A percentile compares a stretch with the other conserved stretches of the same genome.
Evolutionary conservation across 1,140 invertebrate genomes (phyloP).

Genomic region (Sitobion miscanthi): DNA sequence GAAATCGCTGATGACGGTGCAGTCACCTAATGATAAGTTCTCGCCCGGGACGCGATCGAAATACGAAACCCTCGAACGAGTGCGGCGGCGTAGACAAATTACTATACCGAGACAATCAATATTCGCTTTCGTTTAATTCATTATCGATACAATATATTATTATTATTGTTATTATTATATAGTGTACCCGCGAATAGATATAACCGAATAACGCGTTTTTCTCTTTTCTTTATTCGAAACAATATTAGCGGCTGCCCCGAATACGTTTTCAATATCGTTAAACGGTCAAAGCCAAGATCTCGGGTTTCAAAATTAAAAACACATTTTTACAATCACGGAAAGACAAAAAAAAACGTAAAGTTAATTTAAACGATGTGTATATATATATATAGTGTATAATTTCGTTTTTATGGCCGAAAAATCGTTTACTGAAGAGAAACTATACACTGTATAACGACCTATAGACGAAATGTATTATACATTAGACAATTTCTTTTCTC

Average conservation of each 20-base stretch:
- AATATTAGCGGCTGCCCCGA: background rate
- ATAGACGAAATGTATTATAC: background rate
- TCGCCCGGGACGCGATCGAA: background rate
- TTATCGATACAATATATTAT: background rate
- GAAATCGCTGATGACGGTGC: background rate
- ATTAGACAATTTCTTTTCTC: background rate
- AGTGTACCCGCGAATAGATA: no score
- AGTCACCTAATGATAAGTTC: slow-evolving; percentile 30
- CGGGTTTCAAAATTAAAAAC: background rate
- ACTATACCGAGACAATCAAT: background rate
- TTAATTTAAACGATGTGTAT: background rate
- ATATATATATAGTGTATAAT: background rate
- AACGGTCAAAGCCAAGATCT: background rate
- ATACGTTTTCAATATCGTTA: background rate
- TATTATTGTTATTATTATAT: background rate
- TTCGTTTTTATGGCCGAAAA: background rate
- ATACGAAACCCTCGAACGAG: background rate
- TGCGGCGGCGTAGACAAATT: background rate
- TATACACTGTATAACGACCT: background rate
- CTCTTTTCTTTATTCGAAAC: background rate
- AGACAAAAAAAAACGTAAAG: background rate
- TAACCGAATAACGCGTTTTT: background rate
- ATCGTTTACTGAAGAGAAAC: background rate
- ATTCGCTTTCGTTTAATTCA: background rate
- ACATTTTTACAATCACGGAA: background rate